Evolutionary conservation across 2,797 vertebrate species (phyloP).

Genomic region (Carduelis carduelis): DNA sequence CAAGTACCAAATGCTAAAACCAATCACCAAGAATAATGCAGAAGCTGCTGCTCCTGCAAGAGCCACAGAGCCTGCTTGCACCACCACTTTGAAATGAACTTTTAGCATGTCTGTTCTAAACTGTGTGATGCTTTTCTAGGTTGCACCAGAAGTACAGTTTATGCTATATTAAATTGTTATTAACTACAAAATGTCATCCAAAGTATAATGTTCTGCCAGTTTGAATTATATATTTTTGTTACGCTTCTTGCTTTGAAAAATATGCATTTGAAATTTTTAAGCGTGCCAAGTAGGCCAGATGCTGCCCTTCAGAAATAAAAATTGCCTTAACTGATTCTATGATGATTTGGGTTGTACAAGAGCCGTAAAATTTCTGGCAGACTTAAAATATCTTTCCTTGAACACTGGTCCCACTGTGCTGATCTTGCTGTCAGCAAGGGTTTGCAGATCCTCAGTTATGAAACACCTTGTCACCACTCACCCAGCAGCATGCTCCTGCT

Average conservation of each 20-base stretch:
- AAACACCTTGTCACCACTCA: slow-evolving; percentile 51
- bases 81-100: neutral
- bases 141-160: slow-evolving; percentile 19
- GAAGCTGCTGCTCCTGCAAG: neutral
- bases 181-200: neutral
- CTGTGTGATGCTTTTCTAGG: neutral
- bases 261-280: slow-evolving; percentile 12
- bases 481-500: neutral
- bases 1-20: neutral
- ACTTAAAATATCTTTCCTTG: slow-evolving; percentile 52
- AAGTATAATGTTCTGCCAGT: slow-evolving; percentile 3
- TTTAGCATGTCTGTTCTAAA: neutral
- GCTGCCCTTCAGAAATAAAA: slow-evolving; percentile 60
- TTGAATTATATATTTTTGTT: neutral
- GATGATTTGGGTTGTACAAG: neutral
- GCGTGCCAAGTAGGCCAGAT: slow-evolving; percentile 20
- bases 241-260: slow-evolving; percentile 37
- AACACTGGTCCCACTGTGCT: slow-evolving; percentile 25
- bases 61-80: neutral
- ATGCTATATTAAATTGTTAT: neutral
- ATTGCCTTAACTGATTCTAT: slow-evolving; percentile 3
- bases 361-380: slow-evolving; percentile 25
- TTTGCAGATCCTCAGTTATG: slow-evolving; percentile 37
- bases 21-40: neutral
- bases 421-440: slow-evolving; percentile 46